Conservation (phyloP, 2,888 invertebrate species). For the Archips xylosteana region DNA sequence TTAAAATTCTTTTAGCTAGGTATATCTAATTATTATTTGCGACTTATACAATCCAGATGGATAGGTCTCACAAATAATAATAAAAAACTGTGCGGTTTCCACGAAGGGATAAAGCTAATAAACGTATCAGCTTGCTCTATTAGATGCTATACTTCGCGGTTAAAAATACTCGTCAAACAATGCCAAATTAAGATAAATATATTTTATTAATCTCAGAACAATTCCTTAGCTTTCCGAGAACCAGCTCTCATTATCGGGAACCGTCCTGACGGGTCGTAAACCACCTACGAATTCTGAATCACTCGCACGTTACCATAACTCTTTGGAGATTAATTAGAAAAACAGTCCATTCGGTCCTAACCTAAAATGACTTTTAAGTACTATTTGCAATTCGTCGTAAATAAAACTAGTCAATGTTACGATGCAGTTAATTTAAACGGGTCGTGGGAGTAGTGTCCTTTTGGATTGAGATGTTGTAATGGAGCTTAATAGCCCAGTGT, state of each 20-base stretch:
- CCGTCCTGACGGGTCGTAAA: constrained; percentile 29
- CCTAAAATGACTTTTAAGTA: constrained; percentile 6
- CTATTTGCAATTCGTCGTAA: constrained; percentile 16
- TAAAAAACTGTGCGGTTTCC: not conserved
- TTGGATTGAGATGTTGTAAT: not conserved
- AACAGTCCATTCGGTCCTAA: constrained; percentile 21
- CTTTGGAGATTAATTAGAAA: constrained; percentile 26
- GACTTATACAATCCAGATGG: not conserved
- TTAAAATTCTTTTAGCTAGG: no score
- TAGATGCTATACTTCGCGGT: constrained; percentile 15
- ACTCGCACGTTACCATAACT: constrained; percentile 32
- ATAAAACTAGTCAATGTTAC: not conserved
- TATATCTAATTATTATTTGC: not conserved
- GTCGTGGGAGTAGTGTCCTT: no score
- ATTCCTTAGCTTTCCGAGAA: constrained; percentile 35
- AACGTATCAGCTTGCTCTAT: not conserved
- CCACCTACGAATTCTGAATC: constrained; percentile 41
- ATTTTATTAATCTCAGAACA: constrained; percentile 21
- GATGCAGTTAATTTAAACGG: not conserved
- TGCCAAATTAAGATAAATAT: constrained; percentile 24
- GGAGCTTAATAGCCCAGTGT: no score
- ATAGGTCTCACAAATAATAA: not conserved
- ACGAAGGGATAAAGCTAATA: not conserved
- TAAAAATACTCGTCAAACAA: constrained; percentile 17
- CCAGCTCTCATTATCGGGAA: constrained; percentile 38